Conservation (phyloP, 2,888 invertebrate species). For the Pseudococcus longispinus region DNA sequence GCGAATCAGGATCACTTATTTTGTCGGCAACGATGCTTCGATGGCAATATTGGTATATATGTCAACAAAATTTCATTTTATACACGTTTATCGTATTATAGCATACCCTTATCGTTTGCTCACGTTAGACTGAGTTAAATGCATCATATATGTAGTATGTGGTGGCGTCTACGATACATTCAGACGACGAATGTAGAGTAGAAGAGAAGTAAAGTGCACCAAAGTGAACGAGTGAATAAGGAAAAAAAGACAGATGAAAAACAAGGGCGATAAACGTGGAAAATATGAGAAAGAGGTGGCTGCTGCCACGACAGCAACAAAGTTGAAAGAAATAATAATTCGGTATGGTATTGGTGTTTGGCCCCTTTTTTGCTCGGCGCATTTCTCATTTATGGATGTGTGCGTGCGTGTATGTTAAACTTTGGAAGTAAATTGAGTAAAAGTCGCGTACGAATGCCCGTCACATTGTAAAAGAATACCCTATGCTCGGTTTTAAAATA, state of each 20-base stretch:
- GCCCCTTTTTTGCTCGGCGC: neutral
- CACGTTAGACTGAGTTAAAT: neutral
- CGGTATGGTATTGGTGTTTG: neutral
- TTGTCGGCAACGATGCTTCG: neutral
- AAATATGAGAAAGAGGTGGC: neutral
- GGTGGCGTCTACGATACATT: neutral
- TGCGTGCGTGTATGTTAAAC: neutral
- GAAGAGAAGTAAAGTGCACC: neutral
- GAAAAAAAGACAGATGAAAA: neutral
- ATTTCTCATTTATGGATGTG: neutral
- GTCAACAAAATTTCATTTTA: neutral
- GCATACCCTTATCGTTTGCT: neutral
- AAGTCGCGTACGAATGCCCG: slow-evolving; percentile 32
- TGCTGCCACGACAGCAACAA: neutral
- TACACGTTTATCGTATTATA: neutral
- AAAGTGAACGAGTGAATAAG: neutral
- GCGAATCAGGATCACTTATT: too few relatives aligned
- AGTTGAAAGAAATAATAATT: neutral
- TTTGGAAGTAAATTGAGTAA: slow-evolving; percentile 20
- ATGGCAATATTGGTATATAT: too few relatives aligned
- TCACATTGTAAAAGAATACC: slow-evolving; percentile 38
- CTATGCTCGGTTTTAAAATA: slow-evolving; percentile 46
- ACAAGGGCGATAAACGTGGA: neutral
- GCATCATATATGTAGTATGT: neutral
- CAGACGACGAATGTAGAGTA: neutral